Percentiles rank a stretch among this genome's conserved stretches.
phyloP scores from a whole-genome alignment of 2,888 invertebrate genomes.

The Elmis aenea region DNA sequence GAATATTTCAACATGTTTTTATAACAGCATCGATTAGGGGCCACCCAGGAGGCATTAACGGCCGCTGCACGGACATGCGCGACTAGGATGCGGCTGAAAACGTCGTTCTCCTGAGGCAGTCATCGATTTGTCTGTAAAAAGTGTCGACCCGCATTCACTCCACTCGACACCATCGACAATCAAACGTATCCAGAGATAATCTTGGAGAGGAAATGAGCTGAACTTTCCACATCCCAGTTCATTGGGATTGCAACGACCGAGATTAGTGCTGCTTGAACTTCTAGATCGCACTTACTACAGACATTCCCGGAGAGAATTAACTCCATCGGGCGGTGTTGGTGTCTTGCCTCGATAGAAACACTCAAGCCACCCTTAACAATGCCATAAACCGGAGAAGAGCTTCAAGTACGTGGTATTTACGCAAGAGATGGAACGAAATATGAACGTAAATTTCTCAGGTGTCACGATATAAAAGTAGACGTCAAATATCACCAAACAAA shows the following conservation, averaged over 20 bases:
- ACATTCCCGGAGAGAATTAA: slow-evolving; percentile 18
- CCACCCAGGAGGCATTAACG: slow-evolving; percentile 25
- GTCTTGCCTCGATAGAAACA: neutral
- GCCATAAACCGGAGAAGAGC: no score
- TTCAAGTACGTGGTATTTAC: no score
- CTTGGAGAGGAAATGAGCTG: slow-evolving; percentile 16
- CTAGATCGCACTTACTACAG: slow-evolving; percentile 18
- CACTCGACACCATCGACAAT: slow-evolving; percentile 21
- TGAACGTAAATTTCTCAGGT: neutral
- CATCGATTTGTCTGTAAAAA: slow-evolving; percentile 28
- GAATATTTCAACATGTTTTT: slow-evolving; percentile 21
- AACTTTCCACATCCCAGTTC: slow-evolving; percentile 18
- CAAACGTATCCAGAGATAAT: slow-evolving; percentile 20
- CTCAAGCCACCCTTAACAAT: no score
- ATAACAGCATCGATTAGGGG: slow-evolving; percentile 25
- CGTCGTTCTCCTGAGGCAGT: slow-evolving; percentile 22
- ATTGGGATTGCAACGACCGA: slow-evolving; percentile 22
- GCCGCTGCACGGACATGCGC: slow-evolving; percentile 24
- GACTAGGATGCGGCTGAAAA: slow-evolving; percentile 24
- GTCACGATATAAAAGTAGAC: neutral
- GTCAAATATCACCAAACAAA: neutral
- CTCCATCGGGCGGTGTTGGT: slow-evolving; percentile 5
- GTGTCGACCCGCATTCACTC: slow-evolving; percentile 24
- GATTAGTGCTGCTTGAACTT: slow-evolving; percentile 19
- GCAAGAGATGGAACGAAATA: neutral